Evolutionary conservation across 2,888 invertebrate species (phyloP), one percentile per base, ranked within the genome.

Genomic region (Aelia acuminata): DNA sequence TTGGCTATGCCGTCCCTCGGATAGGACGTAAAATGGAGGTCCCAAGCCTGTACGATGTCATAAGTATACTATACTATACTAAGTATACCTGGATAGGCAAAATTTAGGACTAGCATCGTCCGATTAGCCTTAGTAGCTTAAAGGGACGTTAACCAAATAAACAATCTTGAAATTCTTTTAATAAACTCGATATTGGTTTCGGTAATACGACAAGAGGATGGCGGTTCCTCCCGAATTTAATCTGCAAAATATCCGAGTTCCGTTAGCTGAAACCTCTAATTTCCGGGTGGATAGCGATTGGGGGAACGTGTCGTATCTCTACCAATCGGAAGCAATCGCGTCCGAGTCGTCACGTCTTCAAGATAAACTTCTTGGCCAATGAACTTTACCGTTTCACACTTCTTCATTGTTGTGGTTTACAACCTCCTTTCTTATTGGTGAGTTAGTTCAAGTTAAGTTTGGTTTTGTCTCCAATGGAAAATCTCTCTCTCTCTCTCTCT

Each of bases 291-390:
- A 47, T 43, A 43, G 35, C 20, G 39, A 39, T 18, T 70, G 0
- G 26, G 35, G 7, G 22, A n/a, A 80, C 80, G 80, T 80, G 80
- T 31, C n/a, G 43, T 80, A 80, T 75, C 39, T 39, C 39, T 75
- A 11, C 75, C 39, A 3, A 75, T 80, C 80, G 80, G 35, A 35
- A 70, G 63, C 63, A 18, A 70, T 70, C 80, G 80, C 80, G 43
- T 47, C n/a, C 20, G 13, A 47, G n/a, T n/a, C 80, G 43, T 80
- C 80, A 80, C 80, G 80, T 80, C 43, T 7, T 2, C 10, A 3
- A 22, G 80, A 80, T 80, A 80, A 47, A 39, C 80, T 22, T 4
- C 43, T 47, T 80, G 80, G 80, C 80, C 80, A 43, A 80, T 80
- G 80, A 80, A 80, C 80, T 80, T 80, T 80, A 43, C 3, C 39